Conservation (phyloP, 2,797 vertebrate species). For the Melanotaenia nigrans region DNA sequence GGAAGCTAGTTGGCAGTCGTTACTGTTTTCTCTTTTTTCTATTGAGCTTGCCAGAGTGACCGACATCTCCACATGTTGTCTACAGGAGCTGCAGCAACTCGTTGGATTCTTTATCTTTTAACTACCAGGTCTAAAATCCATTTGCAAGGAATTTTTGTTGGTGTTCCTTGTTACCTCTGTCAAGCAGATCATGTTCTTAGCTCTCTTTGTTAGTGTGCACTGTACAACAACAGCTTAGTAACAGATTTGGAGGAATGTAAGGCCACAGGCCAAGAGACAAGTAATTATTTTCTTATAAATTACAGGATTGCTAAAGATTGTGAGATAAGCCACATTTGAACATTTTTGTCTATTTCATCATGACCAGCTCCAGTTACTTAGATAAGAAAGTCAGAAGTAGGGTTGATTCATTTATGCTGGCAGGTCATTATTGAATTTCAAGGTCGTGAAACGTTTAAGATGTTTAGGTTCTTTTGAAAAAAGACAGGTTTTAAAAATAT, state of each 20-base stretch:
- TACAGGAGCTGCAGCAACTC: conserved; percentile 28
- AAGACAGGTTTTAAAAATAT: too few species aligned
- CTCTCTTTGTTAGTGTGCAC: conserved; percentile 23
- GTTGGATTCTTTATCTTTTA: conserved; percentile 22
- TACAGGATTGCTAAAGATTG: conserved; percentile 4
- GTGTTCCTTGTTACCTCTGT: conserved; percentile 13
- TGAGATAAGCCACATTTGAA: not conserved
- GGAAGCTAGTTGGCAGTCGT: conserved; percentile 45
- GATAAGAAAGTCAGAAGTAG: too few species aligned
- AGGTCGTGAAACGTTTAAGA: too few species aligned
- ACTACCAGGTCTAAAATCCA: conserved; percentile 17
- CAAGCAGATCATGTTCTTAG: conserved; percentile 33
- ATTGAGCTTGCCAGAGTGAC: conserved; percentile 42
- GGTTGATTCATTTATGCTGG: too few species aligned
- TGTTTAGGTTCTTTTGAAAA: too few species aligned
- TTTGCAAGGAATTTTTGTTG: conserved; percentile 13
- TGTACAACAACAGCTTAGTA: conserved; percentile 6
- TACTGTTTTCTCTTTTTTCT: conserved; percentile 50
- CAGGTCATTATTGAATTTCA: too few species aligned
- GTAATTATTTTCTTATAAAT: conserved; percentile 1
- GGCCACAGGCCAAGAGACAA: conserved; percentile 20
- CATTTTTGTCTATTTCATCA: not conserved
- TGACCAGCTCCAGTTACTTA: not conserved
- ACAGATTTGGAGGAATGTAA: conserved; percentile 15
- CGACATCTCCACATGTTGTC: conserved; percentile 47